Evolutionary conservation across 2,888 invertebrate species (phyloP).

Genomic region (Metallyticus violacea): DNA sequence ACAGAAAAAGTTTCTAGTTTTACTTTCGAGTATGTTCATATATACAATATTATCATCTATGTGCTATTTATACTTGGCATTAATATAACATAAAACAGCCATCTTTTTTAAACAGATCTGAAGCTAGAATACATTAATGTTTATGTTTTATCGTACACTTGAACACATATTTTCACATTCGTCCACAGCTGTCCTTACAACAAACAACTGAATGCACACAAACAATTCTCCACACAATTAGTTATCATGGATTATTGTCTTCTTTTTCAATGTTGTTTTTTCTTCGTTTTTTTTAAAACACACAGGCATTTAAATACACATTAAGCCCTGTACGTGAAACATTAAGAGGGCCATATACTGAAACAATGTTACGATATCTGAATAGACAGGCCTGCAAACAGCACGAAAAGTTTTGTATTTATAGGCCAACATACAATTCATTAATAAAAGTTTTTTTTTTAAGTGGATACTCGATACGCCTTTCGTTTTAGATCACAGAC

Average conservation of each 20-base stretch:
- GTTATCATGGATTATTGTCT: background rate
- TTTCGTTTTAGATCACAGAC: background rate
- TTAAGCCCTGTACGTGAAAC: background rate
- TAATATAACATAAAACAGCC: background rate
- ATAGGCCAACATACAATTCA: background rate
- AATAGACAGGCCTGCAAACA: background rate
- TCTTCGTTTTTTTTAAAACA: background rate
- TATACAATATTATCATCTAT: background rate
- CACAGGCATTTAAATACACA: background rate
- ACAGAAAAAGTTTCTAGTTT: background rate
- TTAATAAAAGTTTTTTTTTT: background rate
- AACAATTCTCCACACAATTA: background rate
- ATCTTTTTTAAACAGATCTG: background rate
- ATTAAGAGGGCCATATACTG: background rate
- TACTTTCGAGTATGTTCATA: background rate
- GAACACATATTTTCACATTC: background rate
- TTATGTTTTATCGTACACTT: background rate
- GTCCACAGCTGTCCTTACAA: background rate
- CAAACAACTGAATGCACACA: background rate
- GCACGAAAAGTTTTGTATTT: background rate
- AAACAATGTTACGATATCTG: background rate
- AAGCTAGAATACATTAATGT: background rate
- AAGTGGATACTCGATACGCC: too few relatives aligned
- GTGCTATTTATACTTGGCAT: background rate
- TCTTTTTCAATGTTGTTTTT: background rate